phyloP scores from a whole-genome alignment of 2,113 vertebrate species.

The Larimichthys polyactis region DNA sequence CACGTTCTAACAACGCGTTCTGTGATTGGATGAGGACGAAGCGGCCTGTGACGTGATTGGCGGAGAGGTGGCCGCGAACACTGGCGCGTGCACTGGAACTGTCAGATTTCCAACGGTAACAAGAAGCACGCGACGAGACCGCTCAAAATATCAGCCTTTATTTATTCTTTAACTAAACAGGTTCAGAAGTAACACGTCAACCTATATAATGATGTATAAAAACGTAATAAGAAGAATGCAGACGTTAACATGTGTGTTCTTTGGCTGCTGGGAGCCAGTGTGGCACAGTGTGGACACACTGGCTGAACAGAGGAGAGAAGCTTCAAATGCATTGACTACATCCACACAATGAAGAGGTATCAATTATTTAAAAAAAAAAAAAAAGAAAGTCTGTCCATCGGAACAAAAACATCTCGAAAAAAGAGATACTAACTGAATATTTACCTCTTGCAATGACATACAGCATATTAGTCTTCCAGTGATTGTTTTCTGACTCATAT shows the following conservation, averaged over 20 bases:
- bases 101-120: background rate
- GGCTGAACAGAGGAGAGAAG: constrained; percentile 79
- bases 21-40: constrained; percentile 70
- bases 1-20: constrained; percentile 36
- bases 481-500: constrained; percentile 52
- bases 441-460: constrained; percentile 56
- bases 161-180: constrained; percentile 70
- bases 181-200: constrained; percentile 58
- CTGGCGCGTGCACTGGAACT: constrained; percentile 43
- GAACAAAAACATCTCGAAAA: constrained; percentile 53
- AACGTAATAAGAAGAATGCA: constrained; percentile 62
- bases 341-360: constrained; percentile 88
- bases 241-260: constrained; percentile 86
- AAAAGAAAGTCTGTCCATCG: constrained; percentile 59
- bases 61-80: constrained; percentile 47
- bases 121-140: background rate
- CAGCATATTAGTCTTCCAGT: constrained; percentile 71
- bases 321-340: constrained; percentile 71
- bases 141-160: constrained; percentile 76
- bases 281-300: constrained; percentile 84
- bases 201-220: constrained; percentile 66
- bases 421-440: constrained; percentile 42
- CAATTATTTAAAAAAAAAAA: constrained; percentile 77
- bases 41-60: constrained; percentile 60
- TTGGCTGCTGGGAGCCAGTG: constrained; percentile 89